Conservation (phyloP, 2,113 vertebrate species). For the Neodon shergylaensis region DNA sequence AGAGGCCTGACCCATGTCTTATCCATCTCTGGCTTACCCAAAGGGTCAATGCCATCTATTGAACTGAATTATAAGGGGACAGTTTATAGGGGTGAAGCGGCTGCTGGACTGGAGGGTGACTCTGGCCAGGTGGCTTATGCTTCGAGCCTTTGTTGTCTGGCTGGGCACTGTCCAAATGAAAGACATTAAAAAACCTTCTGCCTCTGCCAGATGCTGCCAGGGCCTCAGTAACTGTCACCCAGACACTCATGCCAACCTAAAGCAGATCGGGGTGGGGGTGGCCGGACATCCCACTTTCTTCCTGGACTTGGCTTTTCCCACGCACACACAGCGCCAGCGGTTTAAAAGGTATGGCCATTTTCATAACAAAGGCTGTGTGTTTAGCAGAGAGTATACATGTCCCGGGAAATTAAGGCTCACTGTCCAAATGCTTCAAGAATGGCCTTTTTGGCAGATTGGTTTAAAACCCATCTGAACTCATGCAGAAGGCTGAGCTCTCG, state of each 20-base stretch:
- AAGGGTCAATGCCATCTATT: not conserved
- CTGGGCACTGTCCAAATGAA: constrained; percentile 49
- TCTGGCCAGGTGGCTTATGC: constrained; percentile 21
- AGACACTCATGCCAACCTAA: not conserved
- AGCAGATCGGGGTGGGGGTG: not conserved
- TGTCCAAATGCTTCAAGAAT: not conserved
- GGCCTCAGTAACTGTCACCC: not conserved
- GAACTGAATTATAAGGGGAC: not conserved
- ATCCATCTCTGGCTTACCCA: not conserved
- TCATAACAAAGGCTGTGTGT: not conserved
- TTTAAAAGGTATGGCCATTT: not conserved
- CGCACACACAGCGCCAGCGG: not conserved
- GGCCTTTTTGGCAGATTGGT: not conserved
- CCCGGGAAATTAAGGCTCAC: constrained; percentile 9
- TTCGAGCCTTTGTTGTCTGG: constrained; percentile 43
- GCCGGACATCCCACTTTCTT: not conserved
- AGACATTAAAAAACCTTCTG: constrained; percentile 59
- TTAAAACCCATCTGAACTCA: not conserved
- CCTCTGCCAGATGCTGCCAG: not conserved
- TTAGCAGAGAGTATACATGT: not conserved
- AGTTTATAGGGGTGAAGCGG: not conserved
- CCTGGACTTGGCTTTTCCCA: not conserved
- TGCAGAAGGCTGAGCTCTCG: not conserved
- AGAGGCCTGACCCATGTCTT: not conserved
- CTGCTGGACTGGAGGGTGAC: not conserved